Percentiles rank a stretch among this genome's conserved stretches.
phyloP scores from a whole-genome alignment of 2,888 invertebrate genomes.

The Dynastes tityus region DNA sequence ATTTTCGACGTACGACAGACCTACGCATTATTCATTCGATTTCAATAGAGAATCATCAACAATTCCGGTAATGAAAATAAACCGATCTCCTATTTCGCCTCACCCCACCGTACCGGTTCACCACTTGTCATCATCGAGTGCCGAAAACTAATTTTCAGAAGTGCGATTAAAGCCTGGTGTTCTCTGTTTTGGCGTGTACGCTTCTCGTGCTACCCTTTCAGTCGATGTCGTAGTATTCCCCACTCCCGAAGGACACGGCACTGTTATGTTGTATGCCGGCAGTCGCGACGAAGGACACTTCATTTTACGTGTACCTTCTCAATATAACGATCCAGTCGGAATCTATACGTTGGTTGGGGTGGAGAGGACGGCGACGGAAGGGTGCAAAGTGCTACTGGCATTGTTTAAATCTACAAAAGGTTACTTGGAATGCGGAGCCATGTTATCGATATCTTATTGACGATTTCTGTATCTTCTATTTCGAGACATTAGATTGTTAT shows the following conservation, averaged over 20 bases:
- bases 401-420: conserved; percentile 36
- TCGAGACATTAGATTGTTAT: background rate
- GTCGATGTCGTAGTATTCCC: background rate
- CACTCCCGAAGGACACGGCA: background rate
- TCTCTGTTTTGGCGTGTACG: conserved; percentile 3
- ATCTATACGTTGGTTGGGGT: conserved; percentile 4
- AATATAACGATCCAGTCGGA: background rate
- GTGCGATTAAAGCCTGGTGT: conserved; percentile 2
- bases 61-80: conserved; percentile 42
- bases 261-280: background rate
- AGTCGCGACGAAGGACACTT: conserved; percentile 9
- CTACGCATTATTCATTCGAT: background rate
- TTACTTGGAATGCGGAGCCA: background rate
- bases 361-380: background rate
- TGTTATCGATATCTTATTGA: conserved; percentile 5
- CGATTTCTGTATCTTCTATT: conserved; percentile 5
- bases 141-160: conserved; percentile 30
- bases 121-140: conserved; percentile 10
- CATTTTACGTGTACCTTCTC: background rate
- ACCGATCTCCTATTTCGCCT: background rate
- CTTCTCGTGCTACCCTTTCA: conserved; percentile 6
- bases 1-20: background rate
- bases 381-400: background rate
- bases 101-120: background rate
- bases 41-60: conserved; percentile 49